A percentile compares a stretch with the other conserved stretches of the same genome.
Conservation (phyloP, 1,140 invertebrate genomes). For the Trachelipus rathkii region DNA sequence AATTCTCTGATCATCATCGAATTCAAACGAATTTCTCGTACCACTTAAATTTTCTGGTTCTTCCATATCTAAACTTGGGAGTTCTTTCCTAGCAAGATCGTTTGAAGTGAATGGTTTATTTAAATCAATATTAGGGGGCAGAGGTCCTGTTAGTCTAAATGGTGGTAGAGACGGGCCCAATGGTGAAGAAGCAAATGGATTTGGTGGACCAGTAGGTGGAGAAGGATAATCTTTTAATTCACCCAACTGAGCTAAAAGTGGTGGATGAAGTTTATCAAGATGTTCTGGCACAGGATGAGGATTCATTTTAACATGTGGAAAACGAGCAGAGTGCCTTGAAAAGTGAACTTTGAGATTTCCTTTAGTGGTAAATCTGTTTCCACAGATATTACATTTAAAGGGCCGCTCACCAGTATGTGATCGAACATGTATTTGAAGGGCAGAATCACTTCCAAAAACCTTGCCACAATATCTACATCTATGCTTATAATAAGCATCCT, state of each 20-base stretch:
- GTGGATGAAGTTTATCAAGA: constrained; percentile 90
- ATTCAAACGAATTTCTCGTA: constrained; percentile 8
- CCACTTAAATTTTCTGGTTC: constrained; percentile 45
- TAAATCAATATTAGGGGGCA: constrained; percentile 37
- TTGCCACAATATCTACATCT: constrained; percentile 97
- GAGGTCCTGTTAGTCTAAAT: constrained; percentile 36
- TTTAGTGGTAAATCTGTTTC: constrained; percentile 95
- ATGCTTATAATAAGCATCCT: constrained; percentile 92
- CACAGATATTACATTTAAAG: constrained; percentile 97
- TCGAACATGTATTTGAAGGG: constrained; percentile 90
- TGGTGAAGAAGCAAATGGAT: constrained; percentile 40
- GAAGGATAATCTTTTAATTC: constrained; percentile 57
- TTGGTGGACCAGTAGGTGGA: constrained; percentile 39
- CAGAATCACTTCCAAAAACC: constrained; percentile 95
- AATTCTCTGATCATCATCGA: neutral
- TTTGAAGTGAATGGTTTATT: neutral
- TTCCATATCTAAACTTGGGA: constrained; percentile 24
- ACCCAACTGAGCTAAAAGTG: constrained; percentile 75
- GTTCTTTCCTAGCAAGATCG: constrained; percentile 25
- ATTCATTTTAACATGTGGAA: constrained; percentile 94
- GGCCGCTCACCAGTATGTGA: constrained; percentile 95
- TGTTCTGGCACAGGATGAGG: constrained; percentile 93
- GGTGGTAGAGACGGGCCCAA: constrained; percentile 39
- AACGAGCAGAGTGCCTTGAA: constrained; percentile 89
- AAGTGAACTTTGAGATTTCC: constrained; percentile 95